Base-by-base conservation (phyloP, 2,888 invertebrate genomes). In the Napeogenes sylphis region DNA sequence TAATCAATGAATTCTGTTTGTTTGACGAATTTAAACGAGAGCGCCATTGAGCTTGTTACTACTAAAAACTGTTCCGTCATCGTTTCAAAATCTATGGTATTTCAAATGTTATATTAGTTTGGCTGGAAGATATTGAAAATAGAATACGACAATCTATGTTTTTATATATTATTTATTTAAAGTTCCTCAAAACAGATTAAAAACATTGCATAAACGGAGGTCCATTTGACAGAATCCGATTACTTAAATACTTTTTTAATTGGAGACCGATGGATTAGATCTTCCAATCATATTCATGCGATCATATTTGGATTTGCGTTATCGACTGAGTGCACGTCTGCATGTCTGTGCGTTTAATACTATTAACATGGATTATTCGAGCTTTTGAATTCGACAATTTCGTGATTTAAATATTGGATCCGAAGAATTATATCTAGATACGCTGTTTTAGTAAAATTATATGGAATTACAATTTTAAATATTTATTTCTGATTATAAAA, bases 351-450 rank as follows among this genome's bases (percentile, higher is more conserved):
- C 67, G 68, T 73, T 77, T 76, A 78, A 79, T 78, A 74, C 73
- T 75, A 76, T 82, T 81, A 79, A 81, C 78, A 72, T 68, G 75
- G 79, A 81, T 83, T 81, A 79, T 61, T 62, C 32, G 59, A 55
- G 62, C 67, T 71, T 68, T 69, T 67, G 70, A 75, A 75, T 73
- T 70, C 71, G 68, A 66, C 67, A 70, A 71, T 73, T 63, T 72
- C 66, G 64, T 62, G 61, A 66, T 69, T 69, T 64, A 66, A 69
- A 69, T 69, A 66, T 64, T 64, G 61, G 47, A 58, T 61, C 61
- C 47, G 62, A 60, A 54, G 59, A 58, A 64, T 58, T 58, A 55
- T 58, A 54, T 51, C 42, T 38, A 55, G 57, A 1, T 42, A 12
- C 42, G 42, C 12, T 38, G 38, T 38, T 42, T 32, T 45, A 45